phyloP scores from a whole-genome alignment of 2,797 vertebrate species.

The Megalops cyprinoides region DNA sequence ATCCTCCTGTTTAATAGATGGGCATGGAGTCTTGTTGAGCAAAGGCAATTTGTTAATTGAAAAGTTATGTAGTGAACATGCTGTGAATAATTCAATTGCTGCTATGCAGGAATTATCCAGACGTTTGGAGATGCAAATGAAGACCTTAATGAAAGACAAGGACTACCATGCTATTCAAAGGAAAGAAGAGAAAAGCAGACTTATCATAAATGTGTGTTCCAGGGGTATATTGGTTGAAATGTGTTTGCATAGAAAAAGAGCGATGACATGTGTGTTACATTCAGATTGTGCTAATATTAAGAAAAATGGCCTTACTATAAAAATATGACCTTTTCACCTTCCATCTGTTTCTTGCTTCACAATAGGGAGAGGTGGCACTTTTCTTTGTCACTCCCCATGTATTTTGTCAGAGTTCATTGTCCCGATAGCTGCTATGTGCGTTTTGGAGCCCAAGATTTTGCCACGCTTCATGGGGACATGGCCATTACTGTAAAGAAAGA shows the following conservation, averaged over 20 bases:
- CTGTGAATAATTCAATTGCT: slow-evolving; percentile 83
- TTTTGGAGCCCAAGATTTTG: too few relatives aligned
- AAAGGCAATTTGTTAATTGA: slow-evolving; percentile 88
- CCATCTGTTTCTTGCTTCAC: neutral
- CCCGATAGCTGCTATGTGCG: neutral
- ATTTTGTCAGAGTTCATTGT: too few relatives aligned
- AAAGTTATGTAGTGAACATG: slow-evolving; percentile 80
- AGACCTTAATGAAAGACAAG: slow-evolving; percentile 33
- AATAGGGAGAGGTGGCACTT: neutral
- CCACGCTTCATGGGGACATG: neutral
- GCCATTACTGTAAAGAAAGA: neutral
- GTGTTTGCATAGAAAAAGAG: too few relatives aligned
- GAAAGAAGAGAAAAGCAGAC: neutral
- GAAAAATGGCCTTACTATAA: neutral
- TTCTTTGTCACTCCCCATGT: neutral
- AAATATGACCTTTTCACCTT: neutral
- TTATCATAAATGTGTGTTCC: neutral
- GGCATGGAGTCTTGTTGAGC: slow-evolving; percentile 75
- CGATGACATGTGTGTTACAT: too few relatives aligned
- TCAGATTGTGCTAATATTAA: neutral
- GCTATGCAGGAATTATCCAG: slow-evolving; percentile 70
- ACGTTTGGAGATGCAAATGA: slow-evolving; percentile 52
- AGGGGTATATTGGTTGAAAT: too few relatives aligned
- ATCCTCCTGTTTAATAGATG: slow-evolving; percentile 61
- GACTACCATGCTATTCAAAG: neutral